A percentile compares a stretch with the other conserved stretches of the same genome.
phyloP scores from a whole-genome alignment of 2,797 vertebrate species.

The Tiaroga cobitis region DNA sequence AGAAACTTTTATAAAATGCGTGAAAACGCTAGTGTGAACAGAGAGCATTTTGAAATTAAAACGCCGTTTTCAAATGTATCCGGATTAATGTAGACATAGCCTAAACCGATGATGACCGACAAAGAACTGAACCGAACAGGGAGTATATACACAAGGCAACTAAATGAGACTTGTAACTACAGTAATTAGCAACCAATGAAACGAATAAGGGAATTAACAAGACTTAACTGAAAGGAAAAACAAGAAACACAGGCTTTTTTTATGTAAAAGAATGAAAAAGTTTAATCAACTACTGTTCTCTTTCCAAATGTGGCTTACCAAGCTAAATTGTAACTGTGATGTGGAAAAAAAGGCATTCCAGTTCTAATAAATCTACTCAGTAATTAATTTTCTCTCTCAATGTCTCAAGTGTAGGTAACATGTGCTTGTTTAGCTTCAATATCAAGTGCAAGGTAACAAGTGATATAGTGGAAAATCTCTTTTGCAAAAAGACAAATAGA shows the following conservation, averaged over 20 bases:
- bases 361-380: neutral
- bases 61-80: too few species aligned
- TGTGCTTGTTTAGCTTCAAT: neutral
- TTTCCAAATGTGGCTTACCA: neutral
- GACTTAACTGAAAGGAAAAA: neutral
- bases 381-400: neutral
- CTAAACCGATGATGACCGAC: neutral
- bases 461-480: neutral
- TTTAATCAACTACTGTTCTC: neutral
- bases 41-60: too few species aligned
- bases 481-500: slow-evolving; percentile 11
- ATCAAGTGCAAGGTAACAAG: neutral
- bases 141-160: neutral
- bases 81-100: too few species aligned
- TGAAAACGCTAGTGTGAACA: too few species aligned
- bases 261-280: neutral
- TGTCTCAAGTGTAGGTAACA: neutral
- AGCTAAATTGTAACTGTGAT: neutral
- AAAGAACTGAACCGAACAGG: neutral
- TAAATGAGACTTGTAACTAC: neutral
- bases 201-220: neutral
- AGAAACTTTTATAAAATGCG: too few species aligned
- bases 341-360: neutral
- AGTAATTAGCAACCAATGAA: neutral
- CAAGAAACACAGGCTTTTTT: neutral